Evolutionary conservation across 2,888 invertebrate genomes (phyloP).

Genomic region (Microplitis deprimator): DNA sequence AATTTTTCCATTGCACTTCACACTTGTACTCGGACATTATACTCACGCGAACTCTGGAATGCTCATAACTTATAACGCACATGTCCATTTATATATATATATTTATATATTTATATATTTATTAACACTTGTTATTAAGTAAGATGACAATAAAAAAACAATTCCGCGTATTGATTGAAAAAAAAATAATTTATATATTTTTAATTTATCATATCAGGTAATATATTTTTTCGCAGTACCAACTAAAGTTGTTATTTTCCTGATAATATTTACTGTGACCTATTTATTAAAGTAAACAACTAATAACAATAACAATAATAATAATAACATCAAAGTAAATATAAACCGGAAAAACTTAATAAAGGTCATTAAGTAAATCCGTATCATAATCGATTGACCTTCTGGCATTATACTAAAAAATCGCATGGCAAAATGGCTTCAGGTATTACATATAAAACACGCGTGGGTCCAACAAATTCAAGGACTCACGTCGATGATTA

Average conservation of each 20-base stretch:
- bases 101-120: neutral
- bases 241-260: neutral
- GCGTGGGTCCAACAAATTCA: constrained; percentile 8
- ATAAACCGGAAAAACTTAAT: neutral
- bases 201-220: neutral
- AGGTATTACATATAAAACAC: neutral
- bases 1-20: constrained; percentile 30
- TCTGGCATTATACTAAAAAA: neutral
- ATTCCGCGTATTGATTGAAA: neutral
- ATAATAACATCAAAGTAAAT: neutral
- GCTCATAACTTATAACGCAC: neutral
- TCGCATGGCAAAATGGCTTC: constrained; percentile 1
- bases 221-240: neutral
- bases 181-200: neutral
- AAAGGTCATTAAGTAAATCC: constrained; percentile 1
- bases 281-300: neutral
- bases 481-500: constrained; percentile 20
- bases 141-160: neutral
- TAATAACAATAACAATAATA: neutral
- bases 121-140: neutral
- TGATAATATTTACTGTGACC: neutral
- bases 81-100: neutral
- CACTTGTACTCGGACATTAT: constrained; percentile 23
- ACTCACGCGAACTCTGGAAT: constrained; percentile 33
- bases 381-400: constrained; percentile 1